A percentile compares a stretch with the other conserved stretches of the same genome.
Conservation (phyloP, 2,888 invertebrate genomes). For the Xestoiulus laeticollis region DNA sequence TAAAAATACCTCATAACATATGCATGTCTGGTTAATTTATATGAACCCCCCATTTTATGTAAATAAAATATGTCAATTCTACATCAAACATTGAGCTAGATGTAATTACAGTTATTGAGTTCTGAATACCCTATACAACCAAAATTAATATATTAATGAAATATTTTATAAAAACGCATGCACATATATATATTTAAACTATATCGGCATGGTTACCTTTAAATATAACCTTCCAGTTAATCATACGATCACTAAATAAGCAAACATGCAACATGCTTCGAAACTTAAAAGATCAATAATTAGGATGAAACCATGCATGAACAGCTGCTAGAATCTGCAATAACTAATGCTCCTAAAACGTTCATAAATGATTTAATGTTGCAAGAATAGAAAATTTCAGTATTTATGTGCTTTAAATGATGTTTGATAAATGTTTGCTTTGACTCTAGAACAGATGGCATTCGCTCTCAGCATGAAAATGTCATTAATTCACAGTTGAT, state of each 20-base stretch:
- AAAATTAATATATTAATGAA: not conserved
- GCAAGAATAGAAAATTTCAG: not conserved
- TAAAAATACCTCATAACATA: not conserved
- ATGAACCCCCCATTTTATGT: not conserved
- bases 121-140: not conserved
- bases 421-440: slow-evolving; percentile 41
- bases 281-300: slow-evolving; percentile 4
- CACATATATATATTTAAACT: not conserved
- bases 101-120: not conserved
- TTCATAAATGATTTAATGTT: slow-evolving; percentile 1
- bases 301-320: not conserved
- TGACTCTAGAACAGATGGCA: slow-evolving; percentile 40
- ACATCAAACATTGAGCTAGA: too few species aligned
- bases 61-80: too few species aligned
- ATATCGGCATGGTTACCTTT: not conserved
- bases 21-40: not conserved
- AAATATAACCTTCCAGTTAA: not conserved
- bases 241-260: not conserved
- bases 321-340: not conserved
- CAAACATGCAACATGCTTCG: not conserved
- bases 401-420: slow-evolving; percentile 17
- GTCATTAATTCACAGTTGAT: slow-evolving; percentile 38
- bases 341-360: not conserved
- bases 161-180: not conserved
- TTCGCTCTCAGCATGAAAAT: slow-evolving; percentile 33